Conservation (phyloP, 1,140 invertebrate genomes). For the Camponotus pennsylvanicus region DNA sequence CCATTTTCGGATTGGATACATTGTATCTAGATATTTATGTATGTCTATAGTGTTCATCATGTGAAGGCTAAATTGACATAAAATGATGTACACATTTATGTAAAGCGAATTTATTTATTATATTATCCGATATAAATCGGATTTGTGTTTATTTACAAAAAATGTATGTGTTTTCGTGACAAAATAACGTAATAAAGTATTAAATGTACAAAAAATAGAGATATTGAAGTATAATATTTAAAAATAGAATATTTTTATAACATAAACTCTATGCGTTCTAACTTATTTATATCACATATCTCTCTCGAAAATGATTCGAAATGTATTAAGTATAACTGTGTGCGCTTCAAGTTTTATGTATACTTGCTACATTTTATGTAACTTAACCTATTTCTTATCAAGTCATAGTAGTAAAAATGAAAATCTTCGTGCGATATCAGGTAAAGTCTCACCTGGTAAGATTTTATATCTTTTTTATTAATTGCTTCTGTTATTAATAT, state of each 20-base stretch:
- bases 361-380: conserved; percentile 81
- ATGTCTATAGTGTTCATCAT: too few relatives aligned
- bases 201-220: background rate
- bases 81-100: too few relatives aligned
- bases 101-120: background rate
- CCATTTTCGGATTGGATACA: too few relatives aligned
- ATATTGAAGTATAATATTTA: background rate
- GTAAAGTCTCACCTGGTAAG: background rate
- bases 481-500: background rate
- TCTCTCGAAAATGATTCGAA: conserved; percentile 69
- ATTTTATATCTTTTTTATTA: too few relatives aligned
- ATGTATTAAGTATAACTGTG: conserved; percentile 69
- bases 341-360: conserved; percentile 80
- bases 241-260: background rate
- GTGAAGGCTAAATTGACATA: too few relatives aligned
- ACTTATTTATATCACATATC: background rate
- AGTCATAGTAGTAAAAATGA: conserved; percentile 67
- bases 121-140: too few relatives aligned
- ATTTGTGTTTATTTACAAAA: background rate
- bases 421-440: background rate
- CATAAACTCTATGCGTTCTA: background rate
- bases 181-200: background rate
- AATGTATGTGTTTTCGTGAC: background rate
- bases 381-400: conserved; percentile 82
- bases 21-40: too few relatives aligned